phyloP scores from a whole-genome alignment of 2,888 invertebrate genomes.

The Hedychridium roseum region DNA sequence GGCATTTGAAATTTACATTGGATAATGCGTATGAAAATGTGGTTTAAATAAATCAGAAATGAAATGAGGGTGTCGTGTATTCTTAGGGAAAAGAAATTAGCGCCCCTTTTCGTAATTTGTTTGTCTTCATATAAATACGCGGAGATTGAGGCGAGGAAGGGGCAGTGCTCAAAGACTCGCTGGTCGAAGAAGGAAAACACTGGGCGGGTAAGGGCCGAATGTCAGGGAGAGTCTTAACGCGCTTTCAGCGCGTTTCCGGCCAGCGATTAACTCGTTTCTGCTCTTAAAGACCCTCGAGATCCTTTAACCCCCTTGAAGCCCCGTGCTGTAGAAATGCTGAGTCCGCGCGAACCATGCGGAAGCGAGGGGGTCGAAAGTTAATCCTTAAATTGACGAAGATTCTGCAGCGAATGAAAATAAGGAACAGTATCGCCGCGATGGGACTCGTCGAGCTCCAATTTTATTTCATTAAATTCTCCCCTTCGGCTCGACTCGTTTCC shows the following conservation, averaged over 20 bases:
- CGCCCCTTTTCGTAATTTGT: too few relatives aligned
- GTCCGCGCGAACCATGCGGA: slow-evolving; percentile 18
- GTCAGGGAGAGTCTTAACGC: slow-evolving; percentile 20
- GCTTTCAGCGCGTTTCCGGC: slow-evolving; percentile 32
- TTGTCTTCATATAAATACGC: too few relatives aligned
- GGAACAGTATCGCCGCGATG: slow-evolving; percentile 13
- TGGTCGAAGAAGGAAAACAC: slow-evolving; percentile 1
- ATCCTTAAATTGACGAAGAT: slow-evolving; percentile 29
- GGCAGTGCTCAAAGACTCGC: neutral
- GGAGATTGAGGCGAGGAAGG: too few relatives aligned
- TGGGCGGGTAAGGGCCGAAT: slow-evolving; percentile 16
- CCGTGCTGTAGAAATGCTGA: slow-evolving; percentile 31
- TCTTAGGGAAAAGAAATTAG: too few relatives aligned
- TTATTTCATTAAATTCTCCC: slow-evolving; percentile 14
- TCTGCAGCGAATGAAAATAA: slow-evolving; percentile 18
- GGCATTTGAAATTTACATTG: too few relatives aligned
- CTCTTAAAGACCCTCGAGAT: slow-evolving; percentile 31
- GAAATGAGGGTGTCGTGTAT: too few relatives aligned
- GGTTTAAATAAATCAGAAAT: too few relatives aligned
- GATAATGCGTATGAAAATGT: too few relatives aligned
- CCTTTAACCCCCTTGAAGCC: slow-evolving; percentile 17
- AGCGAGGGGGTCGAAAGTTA: slow-evolving; percentile 29
- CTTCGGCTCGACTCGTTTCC: neutral
- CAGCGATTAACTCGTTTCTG: slow-evolving; percentile 39
- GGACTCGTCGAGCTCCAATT: slow-evolving; percentile 22